Percentiles rank a stretch among this genome's conserved stretches.
Evolutionary conservation across 2,888 invertebrate genomes (phyloP).

Genomic region (Rotaria socialis): DNA sequence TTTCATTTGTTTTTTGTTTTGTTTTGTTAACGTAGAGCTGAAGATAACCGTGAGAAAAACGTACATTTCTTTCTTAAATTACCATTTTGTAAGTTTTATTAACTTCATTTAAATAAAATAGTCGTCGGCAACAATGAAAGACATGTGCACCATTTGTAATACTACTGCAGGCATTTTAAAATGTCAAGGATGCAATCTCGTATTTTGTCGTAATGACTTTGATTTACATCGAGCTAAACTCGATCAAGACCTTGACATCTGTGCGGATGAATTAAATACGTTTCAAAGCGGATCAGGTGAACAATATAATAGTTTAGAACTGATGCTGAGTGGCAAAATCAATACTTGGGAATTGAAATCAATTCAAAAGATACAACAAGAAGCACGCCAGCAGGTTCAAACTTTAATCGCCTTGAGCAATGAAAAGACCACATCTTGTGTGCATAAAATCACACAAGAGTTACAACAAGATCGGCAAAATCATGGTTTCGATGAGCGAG

Average conservation of each 20-base stretch:
- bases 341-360: not conserved
- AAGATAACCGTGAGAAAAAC: too few species aligned
- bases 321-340: not conserved
- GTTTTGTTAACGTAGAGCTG: too few species aligned
- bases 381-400: not conserved
- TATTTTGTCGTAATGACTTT: not conserved
- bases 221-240: not conserved
- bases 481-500: not conserved
- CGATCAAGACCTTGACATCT: not conserved
- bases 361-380: not conserved
- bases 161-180: not conserved
- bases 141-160: not conserved
- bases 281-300: not conserved
- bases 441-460: not conserved
- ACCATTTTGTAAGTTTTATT: too few species aligned
- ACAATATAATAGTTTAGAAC: not conserved
- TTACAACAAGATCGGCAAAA: not conserved
- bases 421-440: too few species aligned
- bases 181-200: not conserved
- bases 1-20: too few species aligned
- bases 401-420: accelerated
- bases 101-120: too few species aligned
- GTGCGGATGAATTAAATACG: not conserved
- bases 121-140: not conserved
- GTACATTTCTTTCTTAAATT: too few species aligned